Base-by-base conservation (phyloP, 2,888 invertebrate species). In the Odontomyia ornata region DNA sequence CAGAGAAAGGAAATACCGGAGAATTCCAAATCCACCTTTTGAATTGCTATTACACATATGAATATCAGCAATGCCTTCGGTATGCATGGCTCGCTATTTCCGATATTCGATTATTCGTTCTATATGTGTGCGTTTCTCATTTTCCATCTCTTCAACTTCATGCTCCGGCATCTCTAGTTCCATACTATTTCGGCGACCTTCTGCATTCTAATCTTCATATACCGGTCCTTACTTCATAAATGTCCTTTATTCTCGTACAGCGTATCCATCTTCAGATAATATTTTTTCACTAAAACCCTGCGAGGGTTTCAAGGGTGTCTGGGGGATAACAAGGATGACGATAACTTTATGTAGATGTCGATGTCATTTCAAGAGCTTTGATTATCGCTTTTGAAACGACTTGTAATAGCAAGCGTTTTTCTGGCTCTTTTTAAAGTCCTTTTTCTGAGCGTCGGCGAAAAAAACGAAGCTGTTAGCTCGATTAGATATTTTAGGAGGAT, bases 1-100 rank as follows among this genome's bases (percentile, higher is more conserved):
- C 52, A 18, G 60, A 23, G 36, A 21, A 57, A 43, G 36, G 36
- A 73, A 72, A 27, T 27, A 72, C 11, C 5, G 57, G 23, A 73
- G 23, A 21, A 36, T 36, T 57, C 23, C 25, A 73, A 36, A 73
- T 57, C 43, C 73, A 57, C 57, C 60, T 73, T 60, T 57, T 52
- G 43, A 73, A 36, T 73, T 57, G 73, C 46, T 47, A 57, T 73
- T 60, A 57, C 73, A 36, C 57, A 73, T 36, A 73, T 73, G 60
- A 73, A 73, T 73, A 36, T 30, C 73, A 27, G 57, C 36, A 73
- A 73, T 73, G 73, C 73, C 73, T 73, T 36, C 30, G 60, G 60
- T 60, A 60, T 73, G 57, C 57, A 21, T 23, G 73, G 36, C 57
- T 47, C 23, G 73, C 23, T 60, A 5, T 60, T 60, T 73, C 28